Evolutionary conservation across 2,888 invertebrate genomes (phyloP), one percentile per base, ranked within the genome.

Genomic region (Habroteleia sp.): DNA sequence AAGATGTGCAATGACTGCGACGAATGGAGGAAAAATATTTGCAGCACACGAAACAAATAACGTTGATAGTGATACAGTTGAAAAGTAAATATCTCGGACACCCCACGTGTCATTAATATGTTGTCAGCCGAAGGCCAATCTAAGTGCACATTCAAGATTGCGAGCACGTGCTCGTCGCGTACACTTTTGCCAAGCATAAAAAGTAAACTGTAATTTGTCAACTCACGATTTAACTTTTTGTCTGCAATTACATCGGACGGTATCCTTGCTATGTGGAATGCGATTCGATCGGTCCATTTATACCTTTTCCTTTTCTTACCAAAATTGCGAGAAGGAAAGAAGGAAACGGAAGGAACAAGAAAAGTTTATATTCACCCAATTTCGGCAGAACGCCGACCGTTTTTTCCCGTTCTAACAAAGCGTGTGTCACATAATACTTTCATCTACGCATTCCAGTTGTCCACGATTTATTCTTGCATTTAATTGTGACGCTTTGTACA

Each of bases 371-470:
- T 16, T 20, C 50, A 29, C 13, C 10, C 37, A 23, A 25, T 14
- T 50, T 35, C 6, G 14, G 23, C 23, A 37, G 13, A 5, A 17
- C 20, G 16, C 7, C 5, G 37, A 25, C 13, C 25, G 20, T 4
- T 23, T 62, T 54, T 42, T 8, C 37, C 35, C 10, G 31, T 17
- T 20, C 48, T 48, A 63, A 63, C 56, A 29, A 56, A 31, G 48
- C 42, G 63, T 11, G 54, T 37, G 62, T 52, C 42, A 52, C 39
- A 60, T 10, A 35, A 52, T 52, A 44, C 37, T 54, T 54, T 52
- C 50, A 20, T 44, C 35, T 44, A 65, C 41, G 42, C 52, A 65
- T 65, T 52, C 52, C 27, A 25, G 16, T 52, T 46, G n/a, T 13
- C 35, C 29, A 39, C 23, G 46, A 46, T 37, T 46, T 44, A 6